Evolutionary conservation across 2,113 vertebrate species (phyloP).

Genomic region (Colaptes auratus): DNA sequence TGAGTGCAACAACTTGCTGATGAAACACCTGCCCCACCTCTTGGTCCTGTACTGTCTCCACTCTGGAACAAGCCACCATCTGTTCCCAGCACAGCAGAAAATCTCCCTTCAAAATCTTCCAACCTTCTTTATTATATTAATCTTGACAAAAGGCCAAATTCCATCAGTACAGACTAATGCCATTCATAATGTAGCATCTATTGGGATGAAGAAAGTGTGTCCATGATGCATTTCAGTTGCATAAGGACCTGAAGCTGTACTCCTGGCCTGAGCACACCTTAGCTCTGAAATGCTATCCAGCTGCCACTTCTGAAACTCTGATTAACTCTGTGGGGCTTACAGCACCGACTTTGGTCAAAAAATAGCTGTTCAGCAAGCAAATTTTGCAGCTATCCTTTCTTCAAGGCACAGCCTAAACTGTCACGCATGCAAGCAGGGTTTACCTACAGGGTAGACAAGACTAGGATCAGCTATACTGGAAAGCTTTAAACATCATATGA

Average conservation of each 20-base stretch:
- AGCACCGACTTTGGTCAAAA: neutral
- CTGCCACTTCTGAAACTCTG: neutral
- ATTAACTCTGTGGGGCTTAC: neutral
- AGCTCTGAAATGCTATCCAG: neutral
- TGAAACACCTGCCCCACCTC: neutral
- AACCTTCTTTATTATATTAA: neutral
- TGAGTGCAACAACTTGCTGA: neutral
- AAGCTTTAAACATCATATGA: neutral
- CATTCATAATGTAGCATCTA: neutral
- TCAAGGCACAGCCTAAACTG: no score
- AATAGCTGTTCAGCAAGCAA: neutral
- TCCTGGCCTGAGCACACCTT: neutral
- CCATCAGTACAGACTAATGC: neutral
- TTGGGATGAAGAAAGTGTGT: neutral
- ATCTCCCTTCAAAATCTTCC: conserved; percentile 11
- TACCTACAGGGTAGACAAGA: neutral
- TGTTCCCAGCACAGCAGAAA: neutral
- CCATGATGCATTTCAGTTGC: neutral
- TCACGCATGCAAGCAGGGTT: neutral
- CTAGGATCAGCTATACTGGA: neutral
- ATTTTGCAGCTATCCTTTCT: no score
- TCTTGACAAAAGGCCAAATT: neutral
- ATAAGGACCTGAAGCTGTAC: neutral
- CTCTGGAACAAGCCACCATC: neutral
- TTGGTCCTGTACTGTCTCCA: neutral